Evolutionary conservation across 2,888 invertebrate genomes (phyloP).

Genomic region (Epistrophella euchroma): DNA sequence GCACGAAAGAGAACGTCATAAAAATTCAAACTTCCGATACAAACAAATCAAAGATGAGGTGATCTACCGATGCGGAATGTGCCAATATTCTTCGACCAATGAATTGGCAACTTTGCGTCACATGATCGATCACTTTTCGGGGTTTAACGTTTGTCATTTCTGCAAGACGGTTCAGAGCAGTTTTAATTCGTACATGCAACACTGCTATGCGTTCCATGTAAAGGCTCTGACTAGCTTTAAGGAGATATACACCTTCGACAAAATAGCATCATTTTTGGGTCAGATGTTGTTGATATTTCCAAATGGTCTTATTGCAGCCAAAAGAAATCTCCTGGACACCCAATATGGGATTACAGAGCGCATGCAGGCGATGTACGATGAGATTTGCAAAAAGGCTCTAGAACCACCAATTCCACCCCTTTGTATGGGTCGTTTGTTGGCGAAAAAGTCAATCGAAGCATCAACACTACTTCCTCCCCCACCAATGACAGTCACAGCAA

Average conservation of each 20-base stretch:
- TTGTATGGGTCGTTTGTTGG: constrained; percentile 78
- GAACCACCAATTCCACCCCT: constrained; percentile 80
- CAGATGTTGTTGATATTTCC: constrained; percentile 80
- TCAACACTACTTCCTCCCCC: constrained; percentile 47
- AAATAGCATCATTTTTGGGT: constrained; percentile 77
- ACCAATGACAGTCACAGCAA: constrained; percentile 26
- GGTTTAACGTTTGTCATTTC: constrained; percentile 78
- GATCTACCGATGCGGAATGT: constrained; percentile 84
- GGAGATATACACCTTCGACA: constrained; percentile 72
- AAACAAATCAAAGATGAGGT: constrained; percentile 79
- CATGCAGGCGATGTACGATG: constrained; percentile 77
- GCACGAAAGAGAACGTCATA: constrained; percentile 77
- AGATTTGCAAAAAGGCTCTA: constrained; percentile 78
- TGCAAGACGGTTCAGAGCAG: constrained; percentile 76
- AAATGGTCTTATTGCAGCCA: constrained; percentile 80
- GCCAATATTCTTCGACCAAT: constrained; percentile 81
- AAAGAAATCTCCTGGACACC: constrained; percentile 78
- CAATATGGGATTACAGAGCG: constrained; percentile 74
- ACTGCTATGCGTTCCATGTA: constrained; percentile 78
- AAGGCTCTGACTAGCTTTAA: constrained; percentile 76
- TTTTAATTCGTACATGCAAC: constrained; percentile 80
- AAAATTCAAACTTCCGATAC: constrained; percentile 77
- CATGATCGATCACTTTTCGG: constrained; percentile 81
- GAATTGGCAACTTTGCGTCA: constrained; percentile 82
- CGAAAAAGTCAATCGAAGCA: constrained; percentile 77